Base-by-base conservation (phyloP, 2,113 vertebrate genomes). In the Echinops telfairi region DNA sequence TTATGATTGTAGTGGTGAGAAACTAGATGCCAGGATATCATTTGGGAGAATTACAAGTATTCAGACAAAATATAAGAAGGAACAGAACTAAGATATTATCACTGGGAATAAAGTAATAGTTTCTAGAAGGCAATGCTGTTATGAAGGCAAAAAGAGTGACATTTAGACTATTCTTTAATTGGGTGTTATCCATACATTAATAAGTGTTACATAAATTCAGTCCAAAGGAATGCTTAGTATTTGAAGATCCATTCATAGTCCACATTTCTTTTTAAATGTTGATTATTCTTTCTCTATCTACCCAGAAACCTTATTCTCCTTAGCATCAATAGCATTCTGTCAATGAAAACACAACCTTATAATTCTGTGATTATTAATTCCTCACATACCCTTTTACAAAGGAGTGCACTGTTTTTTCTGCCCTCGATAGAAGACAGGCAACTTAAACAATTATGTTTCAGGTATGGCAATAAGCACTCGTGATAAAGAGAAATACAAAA, bases 241-340 rank as follows among this genome's bases (percentile, higher is more conserved):
- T 87, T 85, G 58, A 40, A 83, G 4, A 25, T 89, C 68, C 40
- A 40, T 83, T 90, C n/a, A 92, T 29, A 86, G 68, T 89, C 19
- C 19, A 40, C 58, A 27, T 66, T 94, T 90, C 78, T 81, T 87
- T 81, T 60, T 77, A 88, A 91, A 87, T 95, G 43, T 79, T 68
- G 93, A 20, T 60, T 87, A 29, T 75, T 94, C 27, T 47, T 87
- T 86, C 5, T 86, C 12, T n/a, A 93, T 19, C 22, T 80, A 76
- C 22, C 80, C 38, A 88, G 57, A 75, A 88, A 10, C 0, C 38
- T 90, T 86, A 0, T 31, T 43, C 38, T 92, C n/a, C 31, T 58
- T 75, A 71, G 88, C 29, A 80, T 83, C 2, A 31, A 57, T 88
- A 92, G 79, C 10, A 92, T 88, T 75, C 19, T 70, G 40, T 80